These are phyloP conservation scores for Sinodicranocentrus sp. DNA, from an alignment of 2,888 invertebrate genomes.

Conservation along the genomic window DNA sequence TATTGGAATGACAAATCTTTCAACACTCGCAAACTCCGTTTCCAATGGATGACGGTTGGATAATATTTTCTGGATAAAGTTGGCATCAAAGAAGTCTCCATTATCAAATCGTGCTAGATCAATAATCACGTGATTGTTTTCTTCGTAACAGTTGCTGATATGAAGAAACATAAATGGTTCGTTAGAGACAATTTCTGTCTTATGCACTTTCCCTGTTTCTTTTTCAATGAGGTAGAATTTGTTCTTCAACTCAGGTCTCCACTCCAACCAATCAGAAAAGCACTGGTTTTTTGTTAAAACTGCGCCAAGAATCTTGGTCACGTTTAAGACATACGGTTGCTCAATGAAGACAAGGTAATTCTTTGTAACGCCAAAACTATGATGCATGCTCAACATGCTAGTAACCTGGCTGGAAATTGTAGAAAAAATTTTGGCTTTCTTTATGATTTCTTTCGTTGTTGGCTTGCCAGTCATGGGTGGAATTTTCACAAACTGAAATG, in stretches of 20 bases:
- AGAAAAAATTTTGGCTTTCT: slow-evolving; percentile 77
- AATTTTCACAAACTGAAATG: slow-evolving; percentile 77
- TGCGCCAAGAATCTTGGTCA: slow-evolving; percentile 78
- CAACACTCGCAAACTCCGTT: slow-evolving; percentile 62
- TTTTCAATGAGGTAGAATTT: slow-evolving; percentile 79
- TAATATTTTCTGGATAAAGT: slow-evolving; percentile 58
- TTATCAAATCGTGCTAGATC: slow-evolving; percentile 68
- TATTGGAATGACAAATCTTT: slow-evolving; percentile 79
- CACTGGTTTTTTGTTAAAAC: slow-evolving; percentile 78
- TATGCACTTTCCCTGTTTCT: slow-evolving; percentile 78
- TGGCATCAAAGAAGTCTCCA: slow-evolving; percentile 68
- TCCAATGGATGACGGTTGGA: slow-evolving; percentile 51
- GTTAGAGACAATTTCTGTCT: slow-evolving; percentile 78
- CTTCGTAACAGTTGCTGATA: slow-evolving; percentile 81
- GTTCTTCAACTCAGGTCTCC: slow-evolving; percentile 78
- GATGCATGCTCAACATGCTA: slow-evolving; percentile 79
- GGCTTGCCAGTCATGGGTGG: slow-evolving; percentile 74
- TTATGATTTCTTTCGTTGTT: slow-evolving; percentile 74
- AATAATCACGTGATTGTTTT: slow-evolving; percentile 77
- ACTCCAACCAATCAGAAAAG: slow-evolving; percentile 79
- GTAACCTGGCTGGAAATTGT: slow-evolving; percentile 78
- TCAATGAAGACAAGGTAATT: slow-evolving; percentile 81
- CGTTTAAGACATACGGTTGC: slow-evolving; percentile 80
- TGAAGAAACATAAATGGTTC: slow-evolving; percentile 81
- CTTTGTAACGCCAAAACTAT: slow-evolving; percentile 81